Evolutionary conservation across 64 coral and sea anemone species (phyloP), one percentile per base, ranked within the genome.

Genomic region (Porites australiensis): DNA sequence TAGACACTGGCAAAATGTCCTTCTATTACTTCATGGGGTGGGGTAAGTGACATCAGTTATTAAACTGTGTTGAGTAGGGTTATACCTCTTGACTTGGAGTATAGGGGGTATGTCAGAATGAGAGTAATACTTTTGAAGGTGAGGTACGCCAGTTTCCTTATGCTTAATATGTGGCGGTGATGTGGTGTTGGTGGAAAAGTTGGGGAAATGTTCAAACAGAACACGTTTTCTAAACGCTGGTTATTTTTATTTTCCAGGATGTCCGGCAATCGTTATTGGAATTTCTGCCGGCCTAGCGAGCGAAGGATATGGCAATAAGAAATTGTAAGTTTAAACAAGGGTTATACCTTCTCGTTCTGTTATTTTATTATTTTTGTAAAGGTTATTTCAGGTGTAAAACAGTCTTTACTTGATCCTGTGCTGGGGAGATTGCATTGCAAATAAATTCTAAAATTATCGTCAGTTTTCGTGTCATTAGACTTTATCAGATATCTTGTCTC

Each of bases 1-100:
- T 99, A 8, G 91, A 99, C 52, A 96, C 92, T 27, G 98, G 98
- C 20, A 82, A 95, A 52, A 99, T 99, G 98, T 96, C 95, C 0
- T 99, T 99, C 74, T 99, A 99, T 58, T 99, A 96, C 78, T 99
- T 99, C 83, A 95, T 99, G 10, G 98, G 98, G 4, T 99, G 98
- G 98, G 98, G 98, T 99, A 89, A 87, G 98, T 37, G 27, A 37
- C 27, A 37, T 88, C 57, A 46, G 6, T 13, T 19, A 64, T 12
- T n/a, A n/a, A n/a, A 37, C 27, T 37, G 27, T 37, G 27, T 37
- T 37, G 27, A 37, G 27, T 37, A 37, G 27, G 27, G 3, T 44
- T 0, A 43, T 71, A 71, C 8, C 44, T 9, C 0, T 71, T 9
- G 44, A 22, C 13, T 67, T 67, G 15, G 4, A 67, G 64, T 67